Base-by-base conservation (phyloP, 2,797 vertebrate species). In the Threskiornis aethiopicus region DNA sequence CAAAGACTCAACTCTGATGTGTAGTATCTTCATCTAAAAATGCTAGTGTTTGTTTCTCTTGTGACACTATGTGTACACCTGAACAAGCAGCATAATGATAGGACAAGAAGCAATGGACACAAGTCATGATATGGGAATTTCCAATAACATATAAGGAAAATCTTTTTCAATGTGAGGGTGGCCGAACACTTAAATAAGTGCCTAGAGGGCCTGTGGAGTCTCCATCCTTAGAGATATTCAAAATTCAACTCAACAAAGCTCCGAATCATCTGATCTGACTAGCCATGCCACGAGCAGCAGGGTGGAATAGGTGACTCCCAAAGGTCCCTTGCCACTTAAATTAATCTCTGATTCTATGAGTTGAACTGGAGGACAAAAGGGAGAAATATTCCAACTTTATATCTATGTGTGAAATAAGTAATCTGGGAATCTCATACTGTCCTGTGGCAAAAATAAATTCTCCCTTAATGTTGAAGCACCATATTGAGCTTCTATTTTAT, bases 231-330 rank as follows among this genome's bases (percentile, higher is more conserved):
- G 9, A 44, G 28, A 21, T 49, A 42, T 1, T 75, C 5, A 42
- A 89, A 78, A 61, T 21, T 88, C 31, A 57, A 9, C 14, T 88
- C 31, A 57, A 8, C 14, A 49, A 76, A 15, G 5, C 8, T 4
- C 16, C 58, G 29, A 91, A 42, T 51, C 11, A 29, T 47, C 47
- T 76, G 17, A 49, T 64, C 22, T 39, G 22, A 37, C 4, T 39
- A 15, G 6, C 62, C 2, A 10, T 44, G 11, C 9, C 7, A 21
- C 0, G 2, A 82, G 7, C 5, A 85, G 3, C 0, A 1, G 5
- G 5, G 51, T 64, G 46, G 24, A 62, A 7, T 42, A 67, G 31
- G 10, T 25, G 14, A 69, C 2, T 2, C 8, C 8, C 5, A 66
- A 33, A 58, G 6, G 28, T 47, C 18, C 6, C 25, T 77, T 71